Evolutionary conservation across 2,888 invertebrate species (phyloP).

Genomic region (Pterostichus niger): DNA sequence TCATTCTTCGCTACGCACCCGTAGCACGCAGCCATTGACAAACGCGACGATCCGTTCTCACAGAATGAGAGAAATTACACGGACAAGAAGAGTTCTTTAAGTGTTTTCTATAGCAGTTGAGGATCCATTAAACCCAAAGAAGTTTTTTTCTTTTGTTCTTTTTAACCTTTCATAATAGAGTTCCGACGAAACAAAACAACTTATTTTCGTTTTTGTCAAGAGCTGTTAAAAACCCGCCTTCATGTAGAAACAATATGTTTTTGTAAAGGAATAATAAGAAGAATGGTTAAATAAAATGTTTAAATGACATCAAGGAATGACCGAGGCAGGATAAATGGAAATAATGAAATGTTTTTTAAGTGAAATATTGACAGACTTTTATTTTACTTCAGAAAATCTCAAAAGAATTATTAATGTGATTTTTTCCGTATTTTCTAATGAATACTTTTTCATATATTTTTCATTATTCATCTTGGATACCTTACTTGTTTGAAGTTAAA

Average conservation of each 20-base stretch:
- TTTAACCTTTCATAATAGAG: slow-evolving; percentile 64
- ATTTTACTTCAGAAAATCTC: neutral
- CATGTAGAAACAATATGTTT: slow-evolving; percentile 52
- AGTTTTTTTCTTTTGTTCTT: slow-evolving; percentile 58
- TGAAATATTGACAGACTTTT: neutral
- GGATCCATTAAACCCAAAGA: slow-evolving; percentile 64
- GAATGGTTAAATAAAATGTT: slow-evolving; percentile 21
- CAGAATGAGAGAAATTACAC: slow-evolving; percentile 58
- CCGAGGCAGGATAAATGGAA: neutral
- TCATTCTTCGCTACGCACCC: neutral
- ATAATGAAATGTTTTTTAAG: slow-evolving; percentile 23
- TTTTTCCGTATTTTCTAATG: neutral
- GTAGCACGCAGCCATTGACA: slow-evolving; percentile 4
- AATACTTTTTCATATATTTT: too few relatives aligned
- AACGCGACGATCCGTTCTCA: slow-evolving; percentile 10
- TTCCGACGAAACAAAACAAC: slow-evolving; percentile 61
- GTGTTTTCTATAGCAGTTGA: slow-evolving; percentile 66
- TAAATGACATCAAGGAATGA: neutral
- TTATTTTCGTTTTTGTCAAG: slow-evolving; percentile 61
- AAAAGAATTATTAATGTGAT: neutral
- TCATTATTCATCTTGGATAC: too few relatives aligned
- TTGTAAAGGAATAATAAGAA: slow-evolving; percentile 39
- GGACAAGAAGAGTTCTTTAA: slow-evolving; percentile 57
- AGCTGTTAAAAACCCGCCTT: slow-evolving; percentile 47
- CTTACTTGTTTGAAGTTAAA: too few relatives aligned